phyloP scores from a whole-genome alignment of 2,113 vertebrate species.

The Melanerpes formicivorus region DNA sequence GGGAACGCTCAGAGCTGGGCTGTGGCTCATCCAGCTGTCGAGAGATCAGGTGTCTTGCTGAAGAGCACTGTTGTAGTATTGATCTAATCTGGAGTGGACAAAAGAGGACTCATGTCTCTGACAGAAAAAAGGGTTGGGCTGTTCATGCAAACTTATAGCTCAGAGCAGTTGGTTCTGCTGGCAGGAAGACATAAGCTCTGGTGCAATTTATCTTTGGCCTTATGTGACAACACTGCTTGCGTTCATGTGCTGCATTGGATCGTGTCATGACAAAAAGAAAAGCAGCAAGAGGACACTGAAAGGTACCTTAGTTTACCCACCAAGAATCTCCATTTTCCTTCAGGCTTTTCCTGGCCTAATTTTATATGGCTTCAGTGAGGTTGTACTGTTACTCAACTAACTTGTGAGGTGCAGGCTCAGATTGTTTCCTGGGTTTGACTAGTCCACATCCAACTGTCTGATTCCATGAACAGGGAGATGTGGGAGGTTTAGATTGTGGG shows the following conservation, averaged over 20 bases:
- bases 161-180: neutral
- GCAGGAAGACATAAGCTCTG: neutral
- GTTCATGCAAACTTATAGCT: neutral
- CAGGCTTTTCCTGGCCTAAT: neutral
- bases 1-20: neutral
- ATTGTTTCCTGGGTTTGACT: neutral
- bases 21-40: neutral
- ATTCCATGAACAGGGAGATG: neutral
- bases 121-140: neutral
- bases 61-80: neutral
- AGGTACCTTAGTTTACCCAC: neutral
- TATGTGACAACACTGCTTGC: rapidly evolving
- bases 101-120: neutral
- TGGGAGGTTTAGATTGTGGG: neutral
- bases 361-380: neutral
- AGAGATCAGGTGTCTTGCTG: neutral
- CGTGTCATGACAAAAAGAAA: neutral
- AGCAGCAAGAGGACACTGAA: neutral
- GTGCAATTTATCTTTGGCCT: neutral
- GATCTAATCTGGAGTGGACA: neutral
- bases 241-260: neutral
- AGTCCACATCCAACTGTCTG: neutral
- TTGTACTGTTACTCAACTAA: rapidly evolving
- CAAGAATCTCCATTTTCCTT: neutral
- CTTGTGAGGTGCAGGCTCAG: neutral